phyloP scores from a whole-genome alignment of 2,888 invertebrate species.

The Pachydiplax longipennis region DNA sequence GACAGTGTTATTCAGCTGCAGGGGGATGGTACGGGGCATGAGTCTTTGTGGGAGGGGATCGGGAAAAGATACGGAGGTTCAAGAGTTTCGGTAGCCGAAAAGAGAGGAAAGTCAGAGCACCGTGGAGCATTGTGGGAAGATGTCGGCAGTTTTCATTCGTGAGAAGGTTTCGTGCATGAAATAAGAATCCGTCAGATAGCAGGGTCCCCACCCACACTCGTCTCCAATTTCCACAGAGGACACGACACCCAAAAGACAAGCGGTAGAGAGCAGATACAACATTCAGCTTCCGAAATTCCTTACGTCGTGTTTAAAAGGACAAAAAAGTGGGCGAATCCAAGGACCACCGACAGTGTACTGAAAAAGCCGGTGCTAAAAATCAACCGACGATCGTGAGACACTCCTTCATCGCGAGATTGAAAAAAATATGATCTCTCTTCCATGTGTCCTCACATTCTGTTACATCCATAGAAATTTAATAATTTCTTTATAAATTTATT shows the following conservation, averaged over 20 bases:
- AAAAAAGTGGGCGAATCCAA: background rate
- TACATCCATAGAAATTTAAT: too few relatives aligned
- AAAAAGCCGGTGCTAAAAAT: too few relatives aligned
- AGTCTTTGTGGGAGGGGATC: background rate
- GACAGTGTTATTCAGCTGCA: background rate
- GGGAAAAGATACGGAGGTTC: background rate
- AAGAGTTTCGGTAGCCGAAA: background rate
- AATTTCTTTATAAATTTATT: too few relatives aligned
- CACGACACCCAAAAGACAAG: slow-evolving; percentile 8
- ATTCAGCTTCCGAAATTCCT: background rate
- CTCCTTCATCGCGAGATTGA: too few relatives aligned
- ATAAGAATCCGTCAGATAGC: background rate
- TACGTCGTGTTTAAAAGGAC: background rate
- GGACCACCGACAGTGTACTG: background rate
- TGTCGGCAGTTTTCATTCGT: background rate
- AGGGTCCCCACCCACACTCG: background rate
- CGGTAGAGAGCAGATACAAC: background rate
- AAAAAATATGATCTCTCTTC: too few relatives aligned
- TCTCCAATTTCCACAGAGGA: slow-evolving; percentile 7
- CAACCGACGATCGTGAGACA: too few relatives aligned
- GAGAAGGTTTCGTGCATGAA: slow-evolving; percentile 23
- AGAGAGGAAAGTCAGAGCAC: background rate
- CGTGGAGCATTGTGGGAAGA: background rate
- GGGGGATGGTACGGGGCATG: background rate
- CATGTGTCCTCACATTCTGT: too few relatives aligned